A percentile compares a stretch with the other conserved stretches of the same genome.
Evolutionary conservation across 2,888 invertebrate species (phyloP).

Genomic region (Lochmaea crataegi): DNA sequence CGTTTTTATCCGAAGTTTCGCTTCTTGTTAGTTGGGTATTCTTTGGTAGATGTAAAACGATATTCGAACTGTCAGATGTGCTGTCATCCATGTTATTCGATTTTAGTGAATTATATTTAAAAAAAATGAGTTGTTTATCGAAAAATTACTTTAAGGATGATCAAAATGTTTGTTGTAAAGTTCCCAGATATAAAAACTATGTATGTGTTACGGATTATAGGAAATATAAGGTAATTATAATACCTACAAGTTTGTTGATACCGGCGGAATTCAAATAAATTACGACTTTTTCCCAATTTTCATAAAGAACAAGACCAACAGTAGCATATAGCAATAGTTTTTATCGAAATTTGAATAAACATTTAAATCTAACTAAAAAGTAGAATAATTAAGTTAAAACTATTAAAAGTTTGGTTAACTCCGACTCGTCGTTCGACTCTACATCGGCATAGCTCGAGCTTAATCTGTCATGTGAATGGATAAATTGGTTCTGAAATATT

Average conservation of each 20-base stretch:
- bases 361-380: too few species aligned
- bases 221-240: conserved; percentile 47
- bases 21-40: too few species aligned
- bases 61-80: not conserved
- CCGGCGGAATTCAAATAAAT: too few species aligned
- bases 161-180: conserved; percentile 7
- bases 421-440: too few species aligned
- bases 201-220: conserved; percentile 30
- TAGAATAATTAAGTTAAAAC: not conserved
- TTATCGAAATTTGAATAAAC: not conserved
- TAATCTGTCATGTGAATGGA: too few species aligned
- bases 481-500: too few species aligned
- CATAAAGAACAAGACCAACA: too few species aligned
- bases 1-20: too few species aligned
- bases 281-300: too few species aligned
- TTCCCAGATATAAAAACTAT: conserved; percentile 5
- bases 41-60: too few species aligned
- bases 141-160: conserved; percentile 6
- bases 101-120: not conserved
- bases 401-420: too few species aligned
- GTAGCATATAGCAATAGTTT: not conserved
- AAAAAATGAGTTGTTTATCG: conserved; percentile 6
- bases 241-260: conserved; percentile 50
- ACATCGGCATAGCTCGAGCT: too few species aligned
- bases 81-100: not conserved